Evolutionary conservation across 2,113 vertebrate species (phyloP).

Genomic region (Phyllostomus hastatus): DNA sequence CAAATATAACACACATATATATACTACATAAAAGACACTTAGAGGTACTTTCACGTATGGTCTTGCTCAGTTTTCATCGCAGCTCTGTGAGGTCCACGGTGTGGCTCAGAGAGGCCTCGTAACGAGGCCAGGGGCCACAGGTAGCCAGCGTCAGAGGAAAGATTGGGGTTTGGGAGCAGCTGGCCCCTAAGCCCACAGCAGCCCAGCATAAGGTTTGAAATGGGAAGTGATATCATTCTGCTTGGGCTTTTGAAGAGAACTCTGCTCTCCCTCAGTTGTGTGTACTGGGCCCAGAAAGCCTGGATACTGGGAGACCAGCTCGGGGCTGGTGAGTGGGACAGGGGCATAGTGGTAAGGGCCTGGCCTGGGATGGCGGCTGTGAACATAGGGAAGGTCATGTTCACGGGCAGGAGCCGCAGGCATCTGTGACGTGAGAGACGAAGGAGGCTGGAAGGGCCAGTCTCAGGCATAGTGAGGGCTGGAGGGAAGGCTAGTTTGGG

Average conservation of each 20-base stretch:
- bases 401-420: background rate
- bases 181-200: background rate
- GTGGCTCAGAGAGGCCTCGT: background rate
- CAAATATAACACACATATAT: background rate
- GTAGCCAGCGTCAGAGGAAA: background rate
- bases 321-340: background rate
- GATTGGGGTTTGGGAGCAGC: background rate
- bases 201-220: background rate
- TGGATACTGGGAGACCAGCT: background rate
- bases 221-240: background rate
- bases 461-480: background rate
- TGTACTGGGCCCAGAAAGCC: background rate
- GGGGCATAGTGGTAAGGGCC: background rate
- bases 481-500: background rate
- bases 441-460: background rate
- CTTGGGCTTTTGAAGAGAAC: background rate
- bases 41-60: background rate
- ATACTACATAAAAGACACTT: background rate
- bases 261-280: background rate
- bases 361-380: accelerated
- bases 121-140: background rate
- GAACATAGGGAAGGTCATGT: background rate
- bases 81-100: background rate
- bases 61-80: background rate
- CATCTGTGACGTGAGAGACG: background rate